Evolutionary conservation across 2,888 invertebrate species (phyloP), one percentile per base, ranked within the genome.

Genomic region (Lottia gigantea): DNA sequence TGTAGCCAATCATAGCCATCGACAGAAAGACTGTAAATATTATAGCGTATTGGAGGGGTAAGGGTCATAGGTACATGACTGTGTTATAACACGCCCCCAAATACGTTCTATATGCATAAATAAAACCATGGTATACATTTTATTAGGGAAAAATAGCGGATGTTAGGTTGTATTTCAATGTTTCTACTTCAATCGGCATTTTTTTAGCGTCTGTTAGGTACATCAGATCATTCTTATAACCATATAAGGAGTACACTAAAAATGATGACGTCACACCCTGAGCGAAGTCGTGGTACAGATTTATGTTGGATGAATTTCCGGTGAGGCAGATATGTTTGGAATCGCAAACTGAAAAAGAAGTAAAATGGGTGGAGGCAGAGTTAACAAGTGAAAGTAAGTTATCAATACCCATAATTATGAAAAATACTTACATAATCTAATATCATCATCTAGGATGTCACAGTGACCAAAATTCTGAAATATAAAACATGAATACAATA

Each of bases 181-280:
- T 11, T 25, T 49, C 66, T 7, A 66, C 25, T n/a, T 47, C 49
- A 23, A 66, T 25, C 6, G 66, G 66, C 15, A 66, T 47, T 15
- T 55, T 25, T 15, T 26, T 25, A 16, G 23, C 23, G 26, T 66
- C 55, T 15, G 49, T 47, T 12, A 66, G 31, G 26, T 26, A 66
- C 12, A 15, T 46, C 16, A 49, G 19, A 19, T 66, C 31, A 14
- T 49, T 12, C 11, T 46, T 16, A 31, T 47, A 66, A 12, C 66
- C 66, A 31, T 66, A 49, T 11, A 66, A 25, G 16, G 66, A 12
- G 19, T 47, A 23, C 11, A 66, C 47, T 15, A 66, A 31, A 31
- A 55, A 66, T 11, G 66, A 23, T 46, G 66, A 66, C 26, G 66
- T 66, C 49, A 66, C 66, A 4, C 66, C 66, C 23, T 49, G 47